Base-by-base conservation (phyloP, 1,140 invertebrate genomes). In the Ceratosolen fusciceps region DNA sequence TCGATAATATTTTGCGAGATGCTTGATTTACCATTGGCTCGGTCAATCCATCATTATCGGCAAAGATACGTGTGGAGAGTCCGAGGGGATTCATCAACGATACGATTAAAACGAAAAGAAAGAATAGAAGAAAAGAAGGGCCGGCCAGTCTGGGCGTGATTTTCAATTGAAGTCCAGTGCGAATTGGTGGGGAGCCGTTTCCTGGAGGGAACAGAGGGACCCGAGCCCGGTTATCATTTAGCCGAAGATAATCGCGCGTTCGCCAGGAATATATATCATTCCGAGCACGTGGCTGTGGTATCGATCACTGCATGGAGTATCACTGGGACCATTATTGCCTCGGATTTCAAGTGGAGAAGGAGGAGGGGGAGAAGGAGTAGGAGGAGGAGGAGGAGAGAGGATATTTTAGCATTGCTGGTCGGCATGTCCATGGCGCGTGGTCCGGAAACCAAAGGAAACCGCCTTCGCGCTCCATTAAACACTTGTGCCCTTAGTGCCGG, bases 281-380 rank as follows among this genome's bases (percentile, higher is more conserved):
- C 2, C 5, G 31, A 37, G 47, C 58, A n/a, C 49, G 43, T n/a
- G 34, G 24, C 14, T 12, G 56, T n/a, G 47, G 34, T 67, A 76
- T 77, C 75, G 75, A 77, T 70, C 75, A 31, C 67, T n/a, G 0
- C 39, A n/a, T n/a, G n/a, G n/a, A n/a, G n/a, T n/a, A n/a, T n/a
- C n/a, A n/a, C n/a, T n/a, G n/a, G 1, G 54, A 78, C 72, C 68
- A 49, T 78, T 71, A 75, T 74, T 81, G 70, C 80, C 62, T 81
- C 39, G 49, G 65, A 77, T 73, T 81, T 54, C n/a, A n/a, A n/a
- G n/a, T n/a, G n/a, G n/a, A n/a, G n/a, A n/a, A n/a, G n/a, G n/a
- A 24, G 34, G 43, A n/a, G 26, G 34, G 47, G 43, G 79, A 43
- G 34, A 56, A 31, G n/a, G 31, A 49, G 43, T 24, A 39, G 34